phyloP scores from a whole-genome alignment of 2,888 invertebrate species.

The Callimorpha dominula region DNA sequence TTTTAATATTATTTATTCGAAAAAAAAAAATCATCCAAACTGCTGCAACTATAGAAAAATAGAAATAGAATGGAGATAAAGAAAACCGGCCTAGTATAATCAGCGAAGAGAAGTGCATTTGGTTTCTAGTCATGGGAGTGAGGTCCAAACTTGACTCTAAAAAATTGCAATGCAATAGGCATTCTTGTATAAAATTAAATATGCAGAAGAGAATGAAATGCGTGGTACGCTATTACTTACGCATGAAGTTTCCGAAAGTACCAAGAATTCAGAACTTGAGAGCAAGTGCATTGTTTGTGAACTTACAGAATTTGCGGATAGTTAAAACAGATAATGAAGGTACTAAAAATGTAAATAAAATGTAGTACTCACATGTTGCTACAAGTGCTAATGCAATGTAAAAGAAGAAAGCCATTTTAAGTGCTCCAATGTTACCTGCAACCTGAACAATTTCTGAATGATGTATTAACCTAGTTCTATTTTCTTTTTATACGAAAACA shows the following conservation, averaged over 20 bases:
- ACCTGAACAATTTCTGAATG: constrained; percentile 32
- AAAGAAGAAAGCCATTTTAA: constrained; percentile 53
- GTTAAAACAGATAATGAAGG: background rate
- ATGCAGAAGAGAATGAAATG: background rate
- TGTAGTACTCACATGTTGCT: constrained; percentile 53
- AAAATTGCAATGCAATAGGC: no score
- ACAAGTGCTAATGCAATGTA: constrained; percentile 45
- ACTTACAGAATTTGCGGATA: background rate
- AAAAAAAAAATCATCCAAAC: background rate
- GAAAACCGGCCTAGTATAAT: background rate
- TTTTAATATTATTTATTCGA: background rate
- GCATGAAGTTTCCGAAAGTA: background rate
- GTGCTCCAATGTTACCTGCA: constrained; percentile 16
- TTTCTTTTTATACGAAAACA: constrained; percentile 52
- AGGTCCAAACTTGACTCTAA: no score
- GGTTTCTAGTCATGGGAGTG: no score
- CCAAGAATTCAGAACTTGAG: background rate
- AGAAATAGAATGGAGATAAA: background rate
- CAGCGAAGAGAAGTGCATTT: no score
- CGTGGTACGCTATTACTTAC: background rate
- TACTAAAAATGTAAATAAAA: background rate
- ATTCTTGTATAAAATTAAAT: no score
- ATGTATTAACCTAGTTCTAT: constrained; percentile 16
- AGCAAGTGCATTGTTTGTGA: background rate
- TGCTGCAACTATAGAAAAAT: background rate